Base-by-base conservation (phyloP, 1,140 invertebrate genomes). In the Drosophila jambulina region DNA sequence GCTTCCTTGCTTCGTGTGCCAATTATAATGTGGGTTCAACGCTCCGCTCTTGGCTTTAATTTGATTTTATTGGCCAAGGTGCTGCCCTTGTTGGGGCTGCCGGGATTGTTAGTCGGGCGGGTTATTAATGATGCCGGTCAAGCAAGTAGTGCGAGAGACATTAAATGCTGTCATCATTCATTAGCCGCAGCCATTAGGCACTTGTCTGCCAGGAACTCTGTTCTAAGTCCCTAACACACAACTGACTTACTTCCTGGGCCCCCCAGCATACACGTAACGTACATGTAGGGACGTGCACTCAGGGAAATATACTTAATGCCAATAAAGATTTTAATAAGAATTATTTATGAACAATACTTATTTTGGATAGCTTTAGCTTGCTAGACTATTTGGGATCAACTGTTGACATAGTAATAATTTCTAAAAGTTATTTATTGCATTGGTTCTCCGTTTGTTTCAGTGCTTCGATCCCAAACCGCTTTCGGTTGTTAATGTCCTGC, bases 81-180 rank as follows among this genome's bases (percentile, higher is more conserved):
- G 78, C 65, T 83, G 75, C 48, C 48, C 40, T 15, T 56, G 25
- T 15, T 38, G 32, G 2, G 36, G 25, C 25, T 45, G 63, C 38
- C 62, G 60, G 36, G 61, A 58, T 51, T 78, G 75, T 56, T 65
- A 54, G 46, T 57, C 54, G 17, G 70, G 15, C 61, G 23, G 72
- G 64, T 88, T 88, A 88, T 88, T 87, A 87, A 85, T 90, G 80
- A 75, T 88, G 63, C 71, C 51, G 59, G 54, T 40, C 29, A 23
- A 40, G 54, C 42, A 51, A 46, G 43, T 23, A 48, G 36, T 42
- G 40, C 34, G 43, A 23, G 25, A 46, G 53, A 78, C 72, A 68
- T 88, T 87, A 87, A 87, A 88, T 85, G 81, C 85, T 90, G 81
- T 90, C 84, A 88, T 88, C 84, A 88, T 90, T 88, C 85, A 88